These are phyloP conservation scores for Hetaerina americana DNA, from an alignment of 1,140 invertebrate species.

Conservation along the genomic window DNA sequence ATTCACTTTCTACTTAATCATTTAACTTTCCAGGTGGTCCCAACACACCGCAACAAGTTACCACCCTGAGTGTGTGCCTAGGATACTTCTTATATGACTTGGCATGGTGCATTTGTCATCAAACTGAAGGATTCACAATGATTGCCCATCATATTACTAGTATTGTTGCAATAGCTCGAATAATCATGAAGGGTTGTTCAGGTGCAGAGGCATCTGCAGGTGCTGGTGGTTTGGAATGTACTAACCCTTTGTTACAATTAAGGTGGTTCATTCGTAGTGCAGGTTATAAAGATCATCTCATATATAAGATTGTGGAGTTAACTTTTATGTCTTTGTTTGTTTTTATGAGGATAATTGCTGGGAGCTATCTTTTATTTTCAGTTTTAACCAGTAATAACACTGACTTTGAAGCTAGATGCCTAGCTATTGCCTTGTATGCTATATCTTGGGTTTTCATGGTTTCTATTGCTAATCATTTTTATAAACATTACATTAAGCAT, in stretches of 20 bases:
- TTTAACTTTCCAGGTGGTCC: constrained; percentile 9
- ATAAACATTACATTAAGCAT: constrained; percentile 7
- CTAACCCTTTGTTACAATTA: constrained; percentile 41
- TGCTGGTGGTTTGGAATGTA: constrained; percentile 37
- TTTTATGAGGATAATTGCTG: constrained; percentile 11
- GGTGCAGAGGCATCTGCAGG: constrained; percentile 34
- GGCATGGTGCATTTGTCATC: constrained; percentile 37
- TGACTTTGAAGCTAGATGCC: constrained; percentile 8
- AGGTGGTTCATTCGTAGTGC: constrained; percentile 33
- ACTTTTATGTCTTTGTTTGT: constrained; percentile 11
- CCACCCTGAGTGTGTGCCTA: constrained; percentile 22
- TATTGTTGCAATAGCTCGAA: constrained; percentile 30
- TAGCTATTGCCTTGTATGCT: constrained; percentile 7
- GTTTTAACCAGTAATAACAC: constrained; percentile 4
- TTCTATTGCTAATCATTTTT: constrained; percentile 10
- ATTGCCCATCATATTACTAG: constrained; percentile 37
- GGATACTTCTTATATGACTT: constrained; percentile 43
- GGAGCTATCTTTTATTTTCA: constrained; percentile 4
- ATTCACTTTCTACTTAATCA: too few species aligned
- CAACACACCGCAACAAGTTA: constrained; percentile 5
- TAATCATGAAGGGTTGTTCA: constrained; percentile 31
- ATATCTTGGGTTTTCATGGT: constrained; percentile 12
- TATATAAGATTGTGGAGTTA: constrained; percentile 8
- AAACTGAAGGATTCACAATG: constrained; percentile 35
- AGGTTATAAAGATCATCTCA: constrained; percentile 21